Base-by-base conservation (phyloP, 2,797 vertebrate species). In the Acipenser transmontanus region DNA sequence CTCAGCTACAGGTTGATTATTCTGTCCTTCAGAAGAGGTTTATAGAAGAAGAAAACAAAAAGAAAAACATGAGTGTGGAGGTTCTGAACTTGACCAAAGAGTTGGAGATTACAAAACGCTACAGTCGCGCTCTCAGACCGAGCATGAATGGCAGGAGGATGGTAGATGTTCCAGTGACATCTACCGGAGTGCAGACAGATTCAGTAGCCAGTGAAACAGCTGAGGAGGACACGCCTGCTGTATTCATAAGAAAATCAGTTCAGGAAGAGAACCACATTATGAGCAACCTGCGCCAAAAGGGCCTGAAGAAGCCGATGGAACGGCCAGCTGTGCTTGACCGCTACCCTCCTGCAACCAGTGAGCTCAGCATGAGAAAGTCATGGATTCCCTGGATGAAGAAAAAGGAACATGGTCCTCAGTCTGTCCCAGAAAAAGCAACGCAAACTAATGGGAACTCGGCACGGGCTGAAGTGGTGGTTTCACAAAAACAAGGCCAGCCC, bases 251-350 rank as follows among this genome's bases (percentile, higher is more conserved):
- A 59, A 94, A 97, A 62, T 98, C 94, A 0, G 93, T 99, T 67
- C 93, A 93, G 49, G 97, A 99, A 71, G 96, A 99, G 72, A 95
- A 98, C 74, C 93, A 96, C 47, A 85, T 99, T 0, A 99, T 98
- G 97, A 97, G 89, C 74, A 95, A 96, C 70, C 87, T 99, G 64
- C 88, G 95, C 2, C 94, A 97, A 61, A 92, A 87, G 8, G 90
- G 89, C 13, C 75, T 95, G 8, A 96, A 89, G 74, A 95, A 92
- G 68, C 84, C 88, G 7, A 68, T 77, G 68, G 90, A 91, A 52
- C 83, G 90, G 49, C 89, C 93, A 0, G 79, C 90, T 0, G 93
- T 97, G 48, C 86, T 96, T 0, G 93, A 98, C n/a, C 87, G 94
- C 49, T 97, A 94, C 48, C 94, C 95, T 49, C 93, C 92, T 0